Evolutionary conservation across 2,888 invertebrate species (phyloP).

Genomic region (Bombylius major): DNA sequence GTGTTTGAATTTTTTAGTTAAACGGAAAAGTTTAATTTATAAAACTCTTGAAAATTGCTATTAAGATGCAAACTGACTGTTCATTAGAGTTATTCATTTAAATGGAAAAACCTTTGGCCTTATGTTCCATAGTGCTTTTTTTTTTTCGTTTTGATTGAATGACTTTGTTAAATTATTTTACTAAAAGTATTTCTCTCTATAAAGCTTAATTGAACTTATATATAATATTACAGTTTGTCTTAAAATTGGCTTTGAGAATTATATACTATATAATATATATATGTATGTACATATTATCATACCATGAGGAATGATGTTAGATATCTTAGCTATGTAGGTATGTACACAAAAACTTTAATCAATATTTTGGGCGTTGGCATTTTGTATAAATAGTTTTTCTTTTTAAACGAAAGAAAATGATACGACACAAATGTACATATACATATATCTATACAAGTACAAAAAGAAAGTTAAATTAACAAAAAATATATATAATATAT

Average conservation of each 20-base stretch:
- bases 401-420: not conserved
- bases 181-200: not conserved
- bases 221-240: too few relatives aligned
- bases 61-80: not conserved
- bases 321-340: not conserved
- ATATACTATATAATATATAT: too few relatives aligned
- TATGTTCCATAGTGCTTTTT: constrained; percentile 1
- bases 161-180: too few relatives aligned
- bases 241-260: too few relatives aligned
- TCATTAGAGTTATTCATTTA: constrained; percentile 1
- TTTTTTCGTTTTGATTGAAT: not conserved
- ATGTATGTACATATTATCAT: too few relatives aligned
- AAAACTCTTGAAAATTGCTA: not conserved
- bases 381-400: not conserved
- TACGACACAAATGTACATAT: too few relatives aligned
- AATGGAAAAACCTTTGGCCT: not conserved
- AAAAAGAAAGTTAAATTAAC: too few relatives aligned
- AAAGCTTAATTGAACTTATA: too few relatives aligned
- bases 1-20: not conserved
- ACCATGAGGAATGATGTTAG: too few relatives aligned
- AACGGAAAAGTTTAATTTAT: not conserved
- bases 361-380: not conserved
- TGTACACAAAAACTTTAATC: not conserved
- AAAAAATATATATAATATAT: too few relatives aligned
- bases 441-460: too few relatives aligned